Evolutionary conservation across 2,888 invertebrate species (phyloP).

Genomic region (Liopterus haemorrhoidalis): DNA sequence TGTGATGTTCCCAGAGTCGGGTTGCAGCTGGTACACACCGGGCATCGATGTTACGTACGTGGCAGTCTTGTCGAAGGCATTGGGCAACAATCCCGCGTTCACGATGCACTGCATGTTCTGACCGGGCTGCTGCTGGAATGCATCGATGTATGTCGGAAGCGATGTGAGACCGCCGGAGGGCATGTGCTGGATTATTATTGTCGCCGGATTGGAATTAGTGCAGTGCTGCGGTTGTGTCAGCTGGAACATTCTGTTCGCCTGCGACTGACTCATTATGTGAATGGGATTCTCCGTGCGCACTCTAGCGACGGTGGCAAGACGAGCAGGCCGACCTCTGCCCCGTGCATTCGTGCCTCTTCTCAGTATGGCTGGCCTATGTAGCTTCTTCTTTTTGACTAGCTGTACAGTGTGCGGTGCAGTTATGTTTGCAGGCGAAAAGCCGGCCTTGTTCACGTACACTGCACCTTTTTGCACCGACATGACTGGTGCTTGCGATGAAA

Average conservation of each 20-base stretch:
- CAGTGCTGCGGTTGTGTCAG: conserved; percentile 27
- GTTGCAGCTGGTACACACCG: conserved; percentile 48
- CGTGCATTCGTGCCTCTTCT: too few species aligned
- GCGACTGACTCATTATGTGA: conserved; percentile 6
- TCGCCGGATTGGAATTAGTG: conserved; percentile 46
- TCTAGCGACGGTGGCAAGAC: too few species aligned
- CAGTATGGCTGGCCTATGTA: too few species aligned
- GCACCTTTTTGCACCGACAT: too few species aligned
- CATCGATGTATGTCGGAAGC: conserved; percentile 62
- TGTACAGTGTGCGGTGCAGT: too few species aligned
- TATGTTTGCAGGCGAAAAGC: too few species aligned
- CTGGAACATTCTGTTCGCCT: conserved; percentile 1
- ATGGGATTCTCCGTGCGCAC: too few species aligned
- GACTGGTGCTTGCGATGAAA: too few species aligned
- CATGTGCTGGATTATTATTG: conserved; percentile 63
- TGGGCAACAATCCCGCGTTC: conserved; percentile 61
- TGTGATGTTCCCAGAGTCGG: conserved; percentile 44
- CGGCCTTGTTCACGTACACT: too few species aligned
- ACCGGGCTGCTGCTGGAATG: conserved; percentile 62
- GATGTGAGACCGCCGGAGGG: conserved; percentile 46
- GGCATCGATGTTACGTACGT: conserved; percentile 35
- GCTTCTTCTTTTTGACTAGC: too few species aligned
- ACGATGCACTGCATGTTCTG: conserved; percentile 74
- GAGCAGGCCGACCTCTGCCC: too few species aligned
- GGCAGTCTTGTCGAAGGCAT: conserved; percentile 42